Base-by-base conservation (phyloP, 2,113 vertebrate genomes). In the Scophthalmus maximus region DNA sequence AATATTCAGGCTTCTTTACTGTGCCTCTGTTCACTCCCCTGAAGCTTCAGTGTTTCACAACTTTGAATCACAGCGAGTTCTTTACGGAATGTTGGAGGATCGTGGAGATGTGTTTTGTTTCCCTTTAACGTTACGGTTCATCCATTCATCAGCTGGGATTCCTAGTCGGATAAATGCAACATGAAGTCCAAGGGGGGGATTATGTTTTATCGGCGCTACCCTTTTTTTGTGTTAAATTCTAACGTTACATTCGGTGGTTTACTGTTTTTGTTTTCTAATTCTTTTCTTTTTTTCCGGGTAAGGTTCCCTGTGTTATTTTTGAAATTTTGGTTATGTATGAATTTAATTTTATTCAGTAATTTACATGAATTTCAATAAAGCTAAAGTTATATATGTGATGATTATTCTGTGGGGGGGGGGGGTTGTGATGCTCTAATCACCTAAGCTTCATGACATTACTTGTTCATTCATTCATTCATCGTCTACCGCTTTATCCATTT, bases 281-380 rank as follows among this genome's bases (percentile, higher is more conserved):
- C n/a, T n/a, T n/a, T n/a, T n/a, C n/a, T 27, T 57, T 15, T 38
- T 20, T 7, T 4, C 50, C 6, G 23, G 30, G 53, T 38, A 72
- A 30, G 15, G 26, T 70, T 81, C 69, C 68, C 74, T 78, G 70
- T 87, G 68, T 89, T 82, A 60, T 36, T 69, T 85, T 83, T 76
- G 59, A 0, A 38, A 76, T 87, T 58, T 76, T 85, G 62, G 81
- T 83, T 74, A 40, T 80, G 53, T 84, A 83, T 76, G 51, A 59
- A 73, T 82, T 79, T 87, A 58, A 91, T 76, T 90, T 85, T 86
- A 87, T 60, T 83, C 44, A 73, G 62, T 38, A 0, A 83, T 79
- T 86, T 81, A 65, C 73, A 88, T 73, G 57, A 65, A 79, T 55
- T 60, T 65, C 6, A 73, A 63, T 65, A 71, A 76, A 83, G 27